A percentile compares a stretch with the other conserved stretches of the same genome.
These are phyloP conservation scores for Mandrillus leucophaeus DNA, from an alignment of 2,113 vertebrate genomes.

Conservation along the genomic window DNA sequence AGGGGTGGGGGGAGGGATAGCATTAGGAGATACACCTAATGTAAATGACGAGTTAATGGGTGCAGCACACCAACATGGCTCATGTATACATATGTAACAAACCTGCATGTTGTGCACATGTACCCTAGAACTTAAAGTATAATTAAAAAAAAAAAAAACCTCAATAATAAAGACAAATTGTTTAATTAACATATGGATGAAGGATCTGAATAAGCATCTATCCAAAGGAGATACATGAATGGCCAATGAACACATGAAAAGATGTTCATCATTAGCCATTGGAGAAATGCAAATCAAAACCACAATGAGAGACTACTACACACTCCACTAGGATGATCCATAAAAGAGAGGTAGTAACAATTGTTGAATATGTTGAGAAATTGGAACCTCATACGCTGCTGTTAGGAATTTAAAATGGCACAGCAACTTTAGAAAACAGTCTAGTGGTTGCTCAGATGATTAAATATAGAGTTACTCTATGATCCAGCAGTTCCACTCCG, in stretches of 20 bases:
- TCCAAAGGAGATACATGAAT: background rate
- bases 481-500: background rate
- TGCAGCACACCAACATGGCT: too few species aligned
- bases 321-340: background rate
- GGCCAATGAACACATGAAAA: background rate
- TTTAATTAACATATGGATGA: background rate
- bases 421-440: background rate
- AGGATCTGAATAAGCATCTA: background rate
- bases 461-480: background rate
- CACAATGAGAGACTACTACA: background rate
- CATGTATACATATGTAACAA: too few species aligned
- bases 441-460: background rate
- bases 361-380: background rate
- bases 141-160: background rate
- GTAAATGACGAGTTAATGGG: too few species aligned
- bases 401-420: background rate
- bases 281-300: constrained; percentile 11
- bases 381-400: background rate
- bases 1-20: too few species aligned
- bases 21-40: too few species aligned
- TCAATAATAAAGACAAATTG: background rate
- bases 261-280: background rate
- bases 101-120: too few species aligned
- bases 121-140: too few species aligned
- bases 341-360: background rate